phyloP scores from a whole-genome alignment of 2,888 invertebrate species.

The Macaria liturata region DNA sequence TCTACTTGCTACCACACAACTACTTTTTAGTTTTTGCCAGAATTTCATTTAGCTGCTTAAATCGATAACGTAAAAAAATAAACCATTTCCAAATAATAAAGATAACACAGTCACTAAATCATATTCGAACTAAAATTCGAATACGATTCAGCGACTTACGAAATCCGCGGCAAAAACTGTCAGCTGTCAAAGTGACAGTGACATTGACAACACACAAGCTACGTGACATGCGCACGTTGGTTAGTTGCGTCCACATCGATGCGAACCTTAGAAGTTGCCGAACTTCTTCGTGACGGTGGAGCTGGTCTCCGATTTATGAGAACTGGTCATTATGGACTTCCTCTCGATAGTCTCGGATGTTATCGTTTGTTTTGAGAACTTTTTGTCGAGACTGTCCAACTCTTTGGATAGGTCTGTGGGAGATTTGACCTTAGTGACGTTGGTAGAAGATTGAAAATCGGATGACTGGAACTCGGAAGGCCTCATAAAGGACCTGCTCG shows the following conservation, averaged over 20 bases:
- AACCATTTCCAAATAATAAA: not conserved
- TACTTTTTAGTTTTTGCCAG: constrained; percentile 13
- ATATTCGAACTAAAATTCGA: not conserved
- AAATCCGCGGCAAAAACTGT: constrained; percentile 19
- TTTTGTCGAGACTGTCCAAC: constrained; percentile 84
- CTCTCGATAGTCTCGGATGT: constrained; percentile 87
- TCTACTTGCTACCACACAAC: constrained; percentile 10
- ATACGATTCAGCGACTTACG: too few relatives aligned
- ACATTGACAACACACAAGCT: constrained; percentile 33
- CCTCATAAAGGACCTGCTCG: constrained; percentile 77
- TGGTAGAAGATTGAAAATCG: constrained; percentile 60
- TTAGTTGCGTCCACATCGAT: constrained; percentile 21
- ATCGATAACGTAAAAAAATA: not conserved
- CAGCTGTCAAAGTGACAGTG: constrained; percentile 23
- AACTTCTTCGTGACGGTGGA: constrained; percentile 83
- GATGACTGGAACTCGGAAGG: constrained; percentile 77
- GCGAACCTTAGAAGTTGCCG: constrained; percentile 71
- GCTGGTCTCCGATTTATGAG: constrained; percentile 82
- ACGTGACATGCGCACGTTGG: constrained; percentile 25
- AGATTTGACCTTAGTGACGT: constrained; percentile 60
- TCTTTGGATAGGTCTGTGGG: constrained; percentile 72
- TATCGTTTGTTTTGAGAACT: constrained; percentile 86
- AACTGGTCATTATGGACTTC: constrained; percentile 86
- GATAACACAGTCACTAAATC: not conserved
- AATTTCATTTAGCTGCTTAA: constrained; percentile 8